These are phyloP conservation scores for Bos indicus DNA, from an alignment of 2,113 vertebrate species.

Conservation along the genomic window DNA sequence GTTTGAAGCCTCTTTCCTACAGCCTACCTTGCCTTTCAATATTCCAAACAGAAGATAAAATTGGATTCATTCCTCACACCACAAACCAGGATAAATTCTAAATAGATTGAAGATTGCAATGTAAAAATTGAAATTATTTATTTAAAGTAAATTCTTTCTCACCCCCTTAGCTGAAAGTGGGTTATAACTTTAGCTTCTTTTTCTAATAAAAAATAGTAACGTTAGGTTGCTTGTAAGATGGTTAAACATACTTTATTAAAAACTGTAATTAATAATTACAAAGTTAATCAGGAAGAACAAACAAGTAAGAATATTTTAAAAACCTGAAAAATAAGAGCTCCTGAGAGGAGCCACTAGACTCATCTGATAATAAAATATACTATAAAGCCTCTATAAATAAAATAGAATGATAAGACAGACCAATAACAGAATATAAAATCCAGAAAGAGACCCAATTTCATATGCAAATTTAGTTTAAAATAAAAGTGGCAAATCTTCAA, in stretches of 20 bases:
- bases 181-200: not conserved
- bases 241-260: not conserved
- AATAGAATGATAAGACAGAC: not conserved
- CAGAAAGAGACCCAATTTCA: not conserved
- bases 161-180: not conserved
- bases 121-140: constrained; percentile 10
- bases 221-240: not conserved
- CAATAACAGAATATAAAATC: not conserved
- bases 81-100: not conserved
- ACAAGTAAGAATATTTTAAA: not conserved
- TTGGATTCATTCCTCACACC: not conserved
- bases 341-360: not conserved
- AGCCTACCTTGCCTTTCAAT: not conserved
- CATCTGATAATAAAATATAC: not conserved
- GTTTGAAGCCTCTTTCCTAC: not conserved
- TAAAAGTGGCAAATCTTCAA: not conserved
- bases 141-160: constrained; percentile 17
- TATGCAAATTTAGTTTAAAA: not conserved
- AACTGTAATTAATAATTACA: not conserved
- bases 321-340: not conserved
- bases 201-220: not conserved
- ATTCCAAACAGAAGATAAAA: not conserved
- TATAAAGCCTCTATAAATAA: not conserved
- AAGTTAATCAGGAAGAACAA: not conserved
- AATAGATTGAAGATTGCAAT: not conserved